These are phyloP conservation scores for Mnemiopsis leidyi DNA, from an alignment of 37 sponge, comb jelly and placozoan species.

Conservation along the genomic window DNA sequence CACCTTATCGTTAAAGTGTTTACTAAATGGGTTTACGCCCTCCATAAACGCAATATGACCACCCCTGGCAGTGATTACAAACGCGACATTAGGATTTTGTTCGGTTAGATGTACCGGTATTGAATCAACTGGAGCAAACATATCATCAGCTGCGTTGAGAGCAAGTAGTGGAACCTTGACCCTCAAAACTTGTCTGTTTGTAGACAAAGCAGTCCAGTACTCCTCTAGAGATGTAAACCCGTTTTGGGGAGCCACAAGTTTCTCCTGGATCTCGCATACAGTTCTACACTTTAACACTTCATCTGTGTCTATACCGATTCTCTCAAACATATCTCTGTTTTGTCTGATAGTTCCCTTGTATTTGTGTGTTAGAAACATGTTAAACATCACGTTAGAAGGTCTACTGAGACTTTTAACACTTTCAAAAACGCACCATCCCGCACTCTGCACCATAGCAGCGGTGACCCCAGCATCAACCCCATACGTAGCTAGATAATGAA, in stretches of 20 bases:
- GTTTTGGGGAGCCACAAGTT: background rate
- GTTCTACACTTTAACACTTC: constrained; percentile 1
- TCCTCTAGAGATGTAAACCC: background rate
- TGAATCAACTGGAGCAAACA: background rate
- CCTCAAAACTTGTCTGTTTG: background rate
- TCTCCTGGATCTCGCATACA: background rate
- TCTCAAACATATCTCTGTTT: background rate
- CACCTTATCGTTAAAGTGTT: background rate
- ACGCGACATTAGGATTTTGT: background rate
- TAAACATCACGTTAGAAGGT: constrained; percentile 15
- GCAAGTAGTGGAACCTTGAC: background rate
- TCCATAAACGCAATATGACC: constrained; percentile 25
- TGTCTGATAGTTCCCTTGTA: background rate
- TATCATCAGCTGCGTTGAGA: constrained; percentile 8
- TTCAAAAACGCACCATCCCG: constrained; percentile 4
- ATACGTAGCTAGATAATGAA: constrained; percentile 9
- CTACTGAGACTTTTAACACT: constrained; percentile 5
- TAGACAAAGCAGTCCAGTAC: background rate
- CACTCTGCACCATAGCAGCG: constrained; percentile 9
- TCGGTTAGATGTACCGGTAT: constrained; percentile 37
- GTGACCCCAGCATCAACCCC: background rate
- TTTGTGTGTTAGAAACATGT: background rate
- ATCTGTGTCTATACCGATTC: background rate
- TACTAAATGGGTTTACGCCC: background rate
- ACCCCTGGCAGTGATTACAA: constrained; percentile 5